Percentiles rank a stretch among this genome's conserved stretches.
Evolutionary conservation across 2,113 vertebrate species (phyloP).

Genomic region (Callorhinus ursinus): DNA sequence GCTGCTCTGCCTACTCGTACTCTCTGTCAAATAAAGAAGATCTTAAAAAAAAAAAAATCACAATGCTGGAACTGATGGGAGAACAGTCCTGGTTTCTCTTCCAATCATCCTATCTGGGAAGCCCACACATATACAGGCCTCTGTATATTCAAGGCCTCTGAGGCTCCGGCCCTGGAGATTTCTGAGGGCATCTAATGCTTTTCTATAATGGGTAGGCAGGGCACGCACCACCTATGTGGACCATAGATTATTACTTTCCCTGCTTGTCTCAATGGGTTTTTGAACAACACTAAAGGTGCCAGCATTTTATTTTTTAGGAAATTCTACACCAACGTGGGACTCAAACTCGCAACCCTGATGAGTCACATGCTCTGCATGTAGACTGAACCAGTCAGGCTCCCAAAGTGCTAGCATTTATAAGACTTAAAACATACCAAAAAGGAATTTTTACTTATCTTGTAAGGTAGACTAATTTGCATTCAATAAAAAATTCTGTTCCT

Average conservation of each 20-base stretch:
- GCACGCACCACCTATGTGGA: neutral
- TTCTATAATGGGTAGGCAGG: neutral
- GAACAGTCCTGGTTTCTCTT: conserved; percentile 53
- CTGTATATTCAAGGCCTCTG: neutral
- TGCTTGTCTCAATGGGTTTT: neutral
- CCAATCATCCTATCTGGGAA: neutral
- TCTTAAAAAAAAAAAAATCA: neutral
- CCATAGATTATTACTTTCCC: neutral
- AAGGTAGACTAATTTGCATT: neutral
- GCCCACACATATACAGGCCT: neutral
- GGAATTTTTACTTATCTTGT: neutral
- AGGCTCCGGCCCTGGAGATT: neutral
- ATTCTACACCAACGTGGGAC: neutral
- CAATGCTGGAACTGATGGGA: conserved; percentile 67
- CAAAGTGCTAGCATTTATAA: neutral
- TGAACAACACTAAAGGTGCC: neutral
- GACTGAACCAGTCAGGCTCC: neutral
- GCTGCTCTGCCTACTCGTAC: too few species aligned
- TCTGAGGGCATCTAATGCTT: neutral
- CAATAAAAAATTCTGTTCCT: neutral
- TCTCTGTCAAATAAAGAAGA: too few species aligned
- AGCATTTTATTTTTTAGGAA: neutral
- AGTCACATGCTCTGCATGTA: neutral
- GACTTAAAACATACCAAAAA: neutral
- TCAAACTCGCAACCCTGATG: neutral